Evolutionary conservation across 2,888 invertebrate species (phyloP), one percentile per base, ranked within the genome.

Genomic region (Apamea crenata): DNA sequence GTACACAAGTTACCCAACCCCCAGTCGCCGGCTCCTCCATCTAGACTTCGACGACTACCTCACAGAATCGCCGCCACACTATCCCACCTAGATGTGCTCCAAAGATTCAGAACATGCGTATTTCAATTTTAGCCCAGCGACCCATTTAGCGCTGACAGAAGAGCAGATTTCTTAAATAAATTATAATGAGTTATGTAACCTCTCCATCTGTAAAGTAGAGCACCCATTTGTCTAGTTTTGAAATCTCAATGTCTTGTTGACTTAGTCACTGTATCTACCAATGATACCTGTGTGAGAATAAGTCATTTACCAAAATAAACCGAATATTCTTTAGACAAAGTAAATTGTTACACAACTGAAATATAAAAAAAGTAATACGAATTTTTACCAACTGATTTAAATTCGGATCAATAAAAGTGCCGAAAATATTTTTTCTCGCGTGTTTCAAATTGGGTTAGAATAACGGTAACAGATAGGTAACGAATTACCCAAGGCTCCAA

Each of bases 41-140:
- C 94, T 95, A 95, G 94, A 94, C 94, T 94, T 93, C 90, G 84
- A 90, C 88, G 81, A 86, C 91, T 90, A 89, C 92, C 89, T 82
- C 56, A 36, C 59, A 29, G 36, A 67, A 53, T 29, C 89, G 87
- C 88, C 73, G 71, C 80, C 59, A 59, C 80, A 80, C 29, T 72
- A 77, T 84, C 80, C 83, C 82, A 86, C 66, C 83, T 82, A 88
- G 81, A 73, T 67, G 71, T 61, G 65, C 72, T 86, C 63, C 63
- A 71, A 73, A 81, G 47, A 81, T 77, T 53, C 61, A n/a, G 61
- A 80, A 85, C 71, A 81, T 74, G 73, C 80, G 70, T 82, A 82
- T 78, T 84, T 82, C 83, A 82, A 82, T 82, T 82, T 82, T 76
- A 85, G 50, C 71, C 69, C 71, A 77, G 69, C 69, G 77, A 83